Evolutionary conservation across 2,113 vertebrate genomes (phyloP).

Genomic region (Lipophrys pholis): DNA sequence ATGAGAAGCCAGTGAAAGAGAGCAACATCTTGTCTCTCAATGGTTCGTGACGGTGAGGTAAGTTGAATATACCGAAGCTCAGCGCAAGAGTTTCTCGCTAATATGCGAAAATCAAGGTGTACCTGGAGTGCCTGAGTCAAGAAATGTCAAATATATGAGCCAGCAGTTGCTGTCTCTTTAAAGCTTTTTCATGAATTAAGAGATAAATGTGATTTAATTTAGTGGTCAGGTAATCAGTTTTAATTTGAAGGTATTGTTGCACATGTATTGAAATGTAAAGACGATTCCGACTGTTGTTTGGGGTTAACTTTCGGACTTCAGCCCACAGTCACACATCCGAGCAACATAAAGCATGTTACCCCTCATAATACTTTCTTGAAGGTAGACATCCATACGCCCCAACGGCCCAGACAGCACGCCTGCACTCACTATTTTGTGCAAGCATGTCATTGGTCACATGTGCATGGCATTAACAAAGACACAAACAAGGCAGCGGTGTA

Average conservation of each 20-base stretch:
- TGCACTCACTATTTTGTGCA: constrained; percentile 46
- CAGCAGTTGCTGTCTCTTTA: too few species aligned
- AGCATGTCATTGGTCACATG: constrained; percentile 71
- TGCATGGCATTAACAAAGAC: constrained; percentile 69
- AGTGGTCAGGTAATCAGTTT: not conserved
- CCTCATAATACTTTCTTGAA: constrained; percentile 13
- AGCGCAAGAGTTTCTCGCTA: constrained; percentile 29
- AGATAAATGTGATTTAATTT: not conserved
- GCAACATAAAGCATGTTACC: constrained; percentile 45
- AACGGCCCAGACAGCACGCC: constrained; percentile 42
- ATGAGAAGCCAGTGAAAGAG: constrained; percentile 40
- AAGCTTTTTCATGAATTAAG: too few species aligned
- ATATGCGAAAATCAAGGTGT: constrained; percentile 43
- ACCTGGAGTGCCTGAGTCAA: constrained; percentile 3
- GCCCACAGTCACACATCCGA: constrained; percentile 46
- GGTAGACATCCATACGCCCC: constrained; percentile 41
- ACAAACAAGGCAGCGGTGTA: constrained; percentile 69
- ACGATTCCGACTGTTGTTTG: constrained; percentile 2
- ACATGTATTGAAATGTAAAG: not conserved
- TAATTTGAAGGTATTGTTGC: not conserved
- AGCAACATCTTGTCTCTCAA: constrained; percentile 50
- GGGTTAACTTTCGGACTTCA: constrained; percentile 3
- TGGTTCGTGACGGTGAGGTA: constrained; percentile 53
- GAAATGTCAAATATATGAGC: constrained; percentile 12
- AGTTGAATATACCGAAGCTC: constrained; percentile 64